Percentiles rank a stretch among this genome's conserved stretches.
phyloP scores from a whole-genome alignment of 2,797 vertebrate genomes.

The Chromobotia macracanthus region DNA sequence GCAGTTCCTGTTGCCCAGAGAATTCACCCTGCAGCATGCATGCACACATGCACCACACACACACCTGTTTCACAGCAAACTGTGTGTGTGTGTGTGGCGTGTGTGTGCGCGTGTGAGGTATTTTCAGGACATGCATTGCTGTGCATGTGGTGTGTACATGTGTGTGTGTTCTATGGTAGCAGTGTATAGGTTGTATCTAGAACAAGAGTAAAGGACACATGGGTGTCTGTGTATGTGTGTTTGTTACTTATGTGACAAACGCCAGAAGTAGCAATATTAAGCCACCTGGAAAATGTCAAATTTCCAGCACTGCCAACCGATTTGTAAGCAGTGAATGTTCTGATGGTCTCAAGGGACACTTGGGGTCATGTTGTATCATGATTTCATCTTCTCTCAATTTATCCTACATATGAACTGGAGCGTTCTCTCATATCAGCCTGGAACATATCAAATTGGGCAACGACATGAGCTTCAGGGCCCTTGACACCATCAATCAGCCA shows the following conservation, averaged over 20 bases:
- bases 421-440: constrained; percentile 19
- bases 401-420: constrained; percentile 20
- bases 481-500: constrained; percentile 16
- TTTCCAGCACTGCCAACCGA: neutral
- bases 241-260: constrained; percentile 7
- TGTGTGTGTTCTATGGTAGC: neutral
- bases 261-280: neutral
- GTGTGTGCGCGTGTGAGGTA: neutral
- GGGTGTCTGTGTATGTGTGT: constrained; percentile 18
- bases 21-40: constrained; percentile 39
- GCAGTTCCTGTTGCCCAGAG: constrained; percentile 47
- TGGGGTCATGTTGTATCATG: neutral
- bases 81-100: constrained; percentile 6
- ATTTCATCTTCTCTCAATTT: constrained; percentile 1
- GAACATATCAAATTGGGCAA: constrained; percentile 26
- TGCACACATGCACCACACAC: constrained; percentile 10
- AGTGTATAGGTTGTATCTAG: constrained; percentile 19
- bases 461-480: neutral
- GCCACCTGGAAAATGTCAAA: neutral
- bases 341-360: constrained; percentile 3
- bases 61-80: constrained; percentile 17
- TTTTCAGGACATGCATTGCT: constrained; percentile 45
- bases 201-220: constrained; percentile 12
- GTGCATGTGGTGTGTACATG: neutral
- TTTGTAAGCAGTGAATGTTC: neutral